phyloP scores from a whole-genome alignment of 2,113 vertebrate species.

The Pithys albifrons region DNA sequence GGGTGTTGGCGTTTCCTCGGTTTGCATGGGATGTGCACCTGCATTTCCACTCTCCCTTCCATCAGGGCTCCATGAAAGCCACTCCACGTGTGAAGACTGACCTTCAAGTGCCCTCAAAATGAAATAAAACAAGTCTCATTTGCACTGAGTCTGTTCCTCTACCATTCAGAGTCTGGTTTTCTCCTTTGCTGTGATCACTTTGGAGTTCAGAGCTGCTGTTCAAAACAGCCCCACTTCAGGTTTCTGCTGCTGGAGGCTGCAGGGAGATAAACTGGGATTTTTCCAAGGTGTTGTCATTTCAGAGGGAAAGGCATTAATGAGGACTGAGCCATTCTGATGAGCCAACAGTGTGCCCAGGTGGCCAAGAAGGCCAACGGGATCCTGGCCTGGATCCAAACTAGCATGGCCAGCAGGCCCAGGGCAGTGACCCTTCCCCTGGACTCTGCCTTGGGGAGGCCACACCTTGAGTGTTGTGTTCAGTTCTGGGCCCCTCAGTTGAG shows the following conservation, averaged over 20 bases:
- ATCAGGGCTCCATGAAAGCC: neutral
- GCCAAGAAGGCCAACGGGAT: too few relatives aligned
- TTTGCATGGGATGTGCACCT: neutral
- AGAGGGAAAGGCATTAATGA: rapidly evolving
- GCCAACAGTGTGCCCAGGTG: too few relatives aligned
- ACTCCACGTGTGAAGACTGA: neutral
- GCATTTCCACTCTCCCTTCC: neutral
- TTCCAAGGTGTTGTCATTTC: neutral
- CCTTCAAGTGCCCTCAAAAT: neutral
- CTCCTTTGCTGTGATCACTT: neutral
- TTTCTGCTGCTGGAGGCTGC: neutral
- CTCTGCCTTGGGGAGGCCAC: too few relatives aligned
- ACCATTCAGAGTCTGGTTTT: neutral
- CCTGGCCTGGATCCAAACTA: too few relatives aligned
- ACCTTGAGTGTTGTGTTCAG: too few relatives aligned
- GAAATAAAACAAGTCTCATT: neutral
- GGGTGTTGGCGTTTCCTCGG: neutral
- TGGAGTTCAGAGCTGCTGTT: neutral
- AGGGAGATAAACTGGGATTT: neutral
- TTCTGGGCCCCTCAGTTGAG: too few relatives aligned
- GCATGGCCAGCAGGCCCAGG: too few relatives aligned
- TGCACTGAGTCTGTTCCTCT: neutral
- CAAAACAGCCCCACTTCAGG: neutral
- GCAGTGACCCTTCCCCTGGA: too few relatives aligned
- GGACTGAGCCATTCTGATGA: neutral